A percentile compares a stretch with the other conserved stretches of the same genome.
Evolutionary conservation across 2,113 vertebrate genomes (phyloP).

Genomic region (Triplophysa rosa): DNA sequence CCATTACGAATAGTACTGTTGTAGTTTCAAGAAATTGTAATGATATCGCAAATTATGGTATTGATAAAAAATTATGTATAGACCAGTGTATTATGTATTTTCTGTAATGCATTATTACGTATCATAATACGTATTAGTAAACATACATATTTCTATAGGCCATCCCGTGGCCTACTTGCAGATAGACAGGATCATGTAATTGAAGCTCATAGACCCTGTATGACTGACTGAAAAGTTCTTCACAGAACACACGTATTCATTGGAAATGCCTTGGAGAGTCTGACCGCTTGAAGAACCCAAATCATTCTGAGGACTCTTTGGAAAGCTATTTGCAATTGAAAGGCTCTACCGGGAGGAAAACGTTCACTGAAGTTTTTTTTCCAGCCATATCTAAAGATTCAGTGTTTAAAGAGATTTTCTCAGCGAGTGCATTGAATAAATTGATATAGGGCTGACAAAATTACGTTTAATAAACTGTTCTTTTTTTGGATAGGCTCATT

Average conservation of each 20-base stretch:
- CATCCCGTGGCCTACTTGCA: neutral
- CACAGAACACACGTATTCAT: conserved; percentile 3
- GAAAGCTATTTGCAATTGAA: conserved; percentile 20
- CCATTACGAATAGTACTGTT: too few species aligned
- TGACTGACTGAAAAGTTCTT: conserved; percentile 12
- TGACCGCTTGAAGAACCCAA: conserved; percentile 1
- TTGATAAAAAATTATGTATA: too few species aligned
- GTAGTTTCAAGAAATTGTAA: too few species aligned
- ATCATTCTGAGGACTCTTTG: neutral
- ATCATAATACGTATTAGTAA: too few species aligned
- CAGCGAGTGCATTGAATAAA: neutral
- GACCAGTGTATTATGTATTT: too few species aligned
- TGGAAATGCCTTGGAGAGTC: conserved; percentile 13
- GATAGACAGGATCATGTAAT: neutral
- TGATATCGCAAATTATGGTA: too few species aligned
- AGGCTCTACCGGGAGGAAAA: conserved; percentile 8
- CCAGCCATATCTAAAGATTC: conserved; percentile 8
- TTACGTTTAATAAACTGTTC: neutral
- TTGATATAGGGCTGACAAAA: neutral
- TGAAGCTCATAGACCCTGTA: neutral
- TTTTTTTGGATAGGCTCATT: neutral
- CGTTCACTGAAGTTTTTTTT: conserved; percentile 17
- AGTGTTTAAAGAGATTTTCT: conserved; percentile 15
- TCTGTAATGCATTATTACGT: too few species aligned
- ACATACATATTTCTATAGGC: neutral